phyloP scores from a whole-genome alignment of 2,797 vertebrate genomes.

The Cetoscarus ocellatus region DNA sequence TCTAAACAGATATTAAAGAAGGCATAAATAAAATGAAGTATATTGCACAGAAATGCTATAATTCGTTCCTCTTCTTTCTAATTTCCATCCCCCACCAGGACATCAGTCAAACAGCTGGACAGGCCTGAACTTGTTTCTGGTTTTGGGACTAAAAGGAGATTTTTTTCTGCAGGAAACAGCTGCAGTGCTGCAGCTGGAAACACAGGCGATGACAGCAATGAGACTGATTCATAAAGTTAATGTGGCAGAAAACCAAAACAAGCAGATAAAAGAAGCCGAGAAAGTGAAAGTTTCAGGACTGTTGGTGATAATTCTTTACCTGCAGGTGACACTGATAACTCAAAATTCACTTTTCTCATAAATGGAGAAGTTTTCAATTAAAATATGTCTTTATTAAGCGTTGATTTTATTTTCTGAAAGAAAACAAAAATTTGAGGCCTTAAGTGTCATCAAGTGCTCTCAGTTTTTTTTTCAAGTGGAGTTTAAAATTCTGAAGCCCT shows the following conservation, averaged over 20 bases:
- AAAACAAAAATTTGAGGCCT: neutral
- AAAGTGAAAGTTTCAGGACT: neutral
- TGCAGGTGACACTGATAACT: too few relatives aligned
- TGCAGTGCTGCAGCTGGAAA: slow-evolving; percentile 23
- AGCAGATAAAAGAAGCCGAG: neutral
- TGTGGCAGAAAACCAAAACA: slow-evolving; percentile 1
- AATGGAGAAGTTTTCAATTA: too few relatives aligned
- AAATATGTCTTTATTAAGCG: neutral
- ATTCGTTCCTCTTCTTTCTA: neutral
- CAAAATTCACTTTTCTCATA: too few relatives aligned
- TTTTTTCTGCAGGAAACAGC: slow-evolving; percentile 14
- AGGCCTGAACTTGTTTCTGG: slow-evolving; percentile 21
- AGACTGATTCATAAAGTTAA: neutral
- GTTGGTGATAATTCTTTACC: too few relatives aligned
- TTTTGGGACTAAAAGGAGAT: slow-evolving; percentile 2
- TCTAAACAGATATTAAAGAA: too few relatives aligned
- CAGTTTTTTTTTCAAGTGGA: neutral
- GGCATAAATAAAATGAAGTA: too few relatives aligned
- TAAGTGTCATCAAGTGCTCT: neutral
- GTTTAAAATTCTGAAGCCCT: neutral
- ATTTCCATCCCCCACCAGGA: neutral
- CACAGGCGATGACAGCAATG: neutral
- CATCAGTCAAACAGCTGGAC: neutral
- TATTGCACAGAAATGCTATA: too few relatives aligned
- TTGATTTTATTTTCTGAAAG: neutral